phyloP scores from a whole-genome alignment of 2,888 invertebrate species.

The Drosophila macrospina region DNA sequence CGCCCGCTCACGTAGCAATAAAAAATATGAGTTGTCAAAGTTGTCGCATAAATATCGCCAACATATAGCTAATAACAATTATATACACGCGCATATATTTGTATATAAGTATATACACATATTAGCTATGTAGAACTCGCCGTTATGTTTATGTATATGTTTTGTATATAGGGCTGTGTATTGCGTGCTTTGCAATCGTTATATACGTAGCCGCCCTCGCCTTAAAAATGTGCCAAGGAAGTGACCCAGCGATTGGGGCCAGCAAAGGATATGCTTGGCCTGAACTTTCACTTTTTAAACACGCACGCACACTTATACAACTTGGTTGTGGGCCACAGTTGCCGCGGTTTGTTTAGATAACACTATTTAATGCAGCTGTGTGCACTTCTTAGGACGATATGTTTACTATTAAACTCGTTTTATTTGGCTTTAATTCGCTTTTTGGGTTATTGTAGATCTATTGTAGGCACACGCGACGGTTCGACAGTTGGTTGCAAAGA shows the following conservation, averaged over 20 bases:
- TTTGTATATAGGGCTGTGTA: conserved; percentile 37
- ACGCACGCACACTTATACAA: conserved; percentile 22
- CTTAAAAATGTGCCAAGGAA: conserved; percentile 48
- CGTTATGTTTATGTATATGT: conserved; percentile 12
- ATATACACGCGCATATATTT: conserved; percentile 16
- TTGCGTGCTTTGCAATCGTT: conserved; percentile 66
- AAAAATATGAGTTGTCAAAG: conserved; percentile 56
- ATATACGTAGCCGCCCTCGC: conserved; percentile 24
- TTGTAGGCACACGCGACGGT: conserved; percentile 37
- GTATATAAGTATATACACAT: conserved; percentile 28
- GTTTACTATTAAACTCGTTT: conserved; percentile 15
- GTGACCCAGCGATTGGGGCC: conserved; percentile 45
- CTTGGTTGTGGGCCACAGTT: conserved; percentile 40
- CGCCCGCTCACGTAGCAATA: conserved; percentile 43
- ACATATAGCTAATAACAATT: conserved; percentile 20
- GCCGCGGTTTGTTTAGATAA: conserved; percentile 62
- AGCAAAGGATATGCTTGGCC: conserved; percentile 36
- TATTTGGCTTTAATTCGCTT: not conserved
- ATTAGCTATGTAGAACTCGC: conserved; percentile 28
- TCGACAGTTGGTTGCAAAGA: conserved; percentile 19
- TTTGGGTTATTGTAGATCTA: conserved; percentile 7
- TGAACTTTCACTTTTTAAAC: conserved; percentile 73
- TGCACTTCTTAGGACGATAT: conserved; percentile 38
- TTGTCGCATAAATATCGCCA: conserved; percentile 65
- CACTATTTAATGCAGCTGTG: conserved; percentile 30